Conservation (phyloP, 2,113 vertebrate species). For the Rostratula benghalensis region DNA sequence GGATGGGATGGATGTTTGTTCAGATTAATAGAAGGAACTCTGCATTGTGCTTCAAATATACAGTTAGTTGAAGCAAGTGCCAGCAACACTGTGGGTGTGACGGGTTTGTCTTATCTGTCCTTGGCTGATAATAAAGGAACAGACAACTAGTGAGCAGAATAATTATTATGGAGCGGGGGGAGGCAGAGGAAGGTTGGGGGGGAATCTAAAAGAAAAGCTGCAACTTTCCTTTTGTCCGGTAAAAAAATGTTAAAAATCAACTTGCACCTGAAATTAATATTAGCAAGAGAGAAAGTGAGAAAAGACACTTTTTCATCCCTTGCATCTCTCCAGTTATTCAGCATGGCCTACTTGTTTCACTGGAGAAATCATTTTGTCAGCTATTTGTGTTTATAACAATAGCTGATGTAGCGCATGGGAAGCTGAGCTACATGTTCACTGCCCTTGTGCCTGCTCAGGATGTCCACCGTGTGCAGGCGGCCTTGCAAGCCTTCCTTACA, state of each 20-base stretch:
- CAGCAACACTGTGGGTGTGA: not conserved
- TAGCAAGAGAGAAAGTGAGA: not conserved
- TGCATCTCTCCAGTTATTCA: not conserved
- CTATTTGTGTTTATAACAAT: conserved; percentile 74
- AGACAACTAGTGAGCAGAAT: not conserved
- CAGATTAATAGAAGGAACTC: not conserved
- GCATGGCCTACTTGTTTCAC: not conserved
- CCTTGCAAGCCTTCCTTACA: not conserved
- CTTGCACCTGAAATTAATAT: not conserved
- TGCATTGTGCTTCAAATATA: not conserved
- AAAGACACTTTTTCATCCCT: not conserved
- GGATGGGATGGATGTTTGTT: not conserved
- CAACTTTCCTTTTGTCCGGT: not conserved
- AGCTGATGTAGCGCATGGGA: conserved; percentile 57
- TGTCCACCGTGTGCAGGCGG: not conserved
- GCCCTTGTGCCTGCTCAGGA: conserved; percentile 26
- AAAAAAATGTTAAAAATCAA: not conserved
- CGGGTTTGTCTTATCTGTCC: conserved; percentile 30
- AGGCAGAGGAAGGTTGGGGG: too few relatives aligned
- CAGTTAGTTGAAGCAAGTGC: not conserved
- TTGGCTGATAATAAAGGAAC: conserved; percentile 6
- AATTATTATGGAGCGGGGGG: not conserved
- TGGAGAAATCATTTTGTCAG: conserved; percentile 48
- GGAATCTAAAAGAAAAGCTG: fast-evolving
- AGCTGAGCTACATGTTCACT: conserved; percentile 41